Conservation (phyloP, 2,113 vertebrate species). For the Canis aureus region DNA sequence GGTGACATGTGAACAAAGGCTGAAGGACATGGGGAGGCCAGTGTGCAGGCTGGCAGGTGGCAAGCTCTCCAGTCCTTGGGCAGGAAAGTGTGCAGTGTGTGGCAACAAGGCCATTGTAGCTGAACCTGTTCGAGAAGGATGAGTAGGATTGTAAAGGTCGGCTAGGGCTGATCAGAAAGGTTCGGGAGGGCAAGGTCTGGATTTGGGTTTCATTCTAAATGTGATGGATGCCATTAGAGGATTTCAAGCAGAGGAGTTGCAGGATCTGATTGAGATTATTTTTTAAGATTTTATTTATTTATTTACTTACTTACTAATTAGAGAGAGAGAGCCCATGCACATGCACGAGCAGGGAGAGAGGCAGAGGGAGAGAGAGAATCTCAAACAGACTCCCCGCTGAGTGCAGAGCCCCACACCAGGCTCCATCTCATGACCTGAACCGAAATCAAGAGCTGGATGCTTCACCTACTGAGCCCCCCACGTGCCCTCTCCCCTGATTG, state of each 20-base stretch:
- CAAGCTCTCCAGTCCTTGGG: too few relatives aligned
- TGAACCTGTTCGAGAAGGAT: background rate
- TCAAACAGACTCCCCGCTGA: background rate
- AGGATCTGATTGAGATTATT: background rate
- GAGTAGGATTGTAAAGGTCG: background rate
- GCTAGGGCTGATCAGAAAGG: background rate
- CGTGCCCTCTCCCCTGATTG: background rate
- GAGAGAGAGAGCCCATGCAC: background rate
- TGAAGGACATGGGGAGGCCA: background rate
- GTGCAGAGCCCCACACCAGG: too few relatives aligned
- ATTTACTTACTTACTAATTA: background rate
- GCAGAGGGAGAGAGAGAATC: background rate
- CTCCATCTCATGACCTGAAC: background rate
- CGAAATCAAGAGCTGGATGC: background rate
- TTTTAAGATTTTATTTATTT: background rate
- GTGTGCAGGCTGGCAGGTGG: background rate
- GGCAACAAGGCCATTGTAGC: background rate
- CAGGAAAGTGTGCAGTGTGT: background rate
- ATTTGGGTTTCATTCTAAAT: background rate
- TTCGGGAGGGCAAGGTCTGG: background rate
- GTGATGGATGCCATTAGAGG: background rate
- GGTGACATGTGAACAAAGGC: background rate
- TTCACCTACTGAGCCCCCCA: background rate
- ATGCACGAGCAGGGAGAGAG: background rate
- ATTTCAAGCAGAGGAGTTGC: background rate